Evolutionary conservation across 2,888 invertebrate genomes (phyloP), one percentile per base, ranked within the genome.

Genomic region (Volucella zonaria): DNA sequence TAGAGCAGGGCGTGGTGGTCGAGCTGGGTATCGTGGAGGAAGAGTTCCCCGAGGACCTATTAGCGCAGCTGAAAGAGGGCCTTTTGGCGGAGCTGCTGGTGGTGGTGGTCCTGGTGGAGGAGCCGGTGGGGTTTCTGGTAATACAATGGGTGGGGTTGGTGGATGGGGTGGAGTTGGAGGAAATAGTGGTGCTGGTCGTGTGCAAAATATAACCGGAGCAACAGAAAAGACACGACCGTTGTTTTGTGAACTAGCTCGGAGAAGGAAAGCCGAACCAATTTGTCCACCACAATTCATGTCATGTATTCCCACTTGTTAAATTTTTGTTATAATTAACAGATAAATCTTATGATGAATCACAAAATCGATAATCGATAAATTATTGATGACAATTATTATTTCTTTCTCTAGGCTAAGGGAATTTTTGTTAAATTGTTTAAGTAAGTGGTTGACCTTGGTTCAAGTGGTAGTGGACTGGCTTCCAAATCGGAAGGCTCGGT

Each of bases 161-260:
- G 64, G 59, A 4, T 62, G 47, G 43, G 74, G 75, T 10, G 75
- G 75, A 23, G 10, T 45, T 38, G 77, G 75, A 12, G 80, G 80
- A 23, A 68, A 66, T 49, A 49, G n/a, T 9, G 73, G 58, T 3
- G 49, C n/a, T 9, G 49, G 31, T 8, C 61, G 49, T n/a, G 61
- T 45, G 1, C 38, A 40, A 9, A 40, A 56, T n/a, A 68, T 51
- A 18, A 18, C 43, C n/a, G 67, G 58, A 23, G 51, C 56, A 12
- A 14, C 68, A n/a, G 31, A 6, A 31, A 62, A 58, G 8, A 66
- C 68, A 12, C 47, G 38, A 40, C 74, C 67, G 3, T 15, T 81
- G n/a, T 66, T 87, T 52, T 62, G 54, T 67, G 76, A 67, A 40
- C 47, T 86, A 15, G 76, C 79, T 10, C 74, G 82, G 11, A 71